Conservation (phyloP, 2,113 vertebrate species). For the Glaucidium brasilianum region DNA sequence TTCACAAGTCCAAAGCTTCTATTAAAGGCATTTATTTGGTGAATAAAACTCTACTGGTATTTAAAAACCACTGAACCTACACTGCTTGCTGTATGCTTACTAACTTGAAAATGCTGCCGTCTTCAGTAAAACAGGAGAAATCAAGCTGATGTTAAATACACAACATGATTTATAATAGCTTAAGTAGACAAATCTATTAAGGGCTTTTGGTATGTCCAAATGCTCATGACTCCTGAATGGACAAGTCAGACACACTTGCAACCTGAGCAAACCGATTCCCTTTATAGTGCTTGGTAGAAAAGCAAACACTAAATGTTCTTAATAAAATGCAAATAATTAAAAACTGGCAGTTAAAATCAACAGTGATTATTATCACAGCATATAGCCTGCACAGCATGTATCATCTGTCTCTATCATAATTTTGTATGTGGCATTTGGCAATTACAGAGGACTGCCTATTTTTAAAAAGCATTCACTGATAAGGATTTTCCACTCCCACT, state of each 20-base stretch:
- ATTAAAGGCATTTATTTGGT: neutral
- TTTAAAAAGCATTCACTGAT: conserved; percentile 7
- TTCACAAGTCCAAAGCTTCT: neutral
- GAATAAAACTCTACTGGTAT: neutral
- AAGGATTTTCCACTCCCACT: conserved; percentile 26
- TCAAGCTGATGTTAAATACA: neutral
- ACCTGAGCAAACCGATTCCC: neutral
- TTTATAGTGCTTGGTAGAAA: neutral
- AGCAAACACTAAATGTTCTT: neutral
- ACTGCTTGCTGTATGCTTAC: neutral
- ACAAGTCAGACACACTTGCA: neutral
- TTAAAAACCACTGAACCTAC: neutral
- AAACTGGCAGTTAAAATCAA: neutral
- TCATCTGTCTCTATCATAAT: neutral
- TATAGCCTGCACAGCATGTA: neutral
- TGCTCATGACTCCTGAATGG: neutral
- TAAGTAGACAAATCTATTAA: neutral
- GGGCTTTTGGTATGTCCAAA: neutral
- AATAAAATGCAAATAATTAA: conserved; percentile 3
- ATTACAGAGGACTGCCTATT: neutral
- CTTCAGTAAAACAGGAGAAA: neutral
- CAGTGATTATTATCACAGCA: neutral
- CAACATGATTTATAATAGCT: neutral
- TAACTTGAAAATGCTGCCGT: neutral
- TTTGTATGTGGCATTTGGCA: neutral